Evolutionary conservation across 2,113 vertebrate species (phyloP).

Genomic region (Columba janthina): DNA sequence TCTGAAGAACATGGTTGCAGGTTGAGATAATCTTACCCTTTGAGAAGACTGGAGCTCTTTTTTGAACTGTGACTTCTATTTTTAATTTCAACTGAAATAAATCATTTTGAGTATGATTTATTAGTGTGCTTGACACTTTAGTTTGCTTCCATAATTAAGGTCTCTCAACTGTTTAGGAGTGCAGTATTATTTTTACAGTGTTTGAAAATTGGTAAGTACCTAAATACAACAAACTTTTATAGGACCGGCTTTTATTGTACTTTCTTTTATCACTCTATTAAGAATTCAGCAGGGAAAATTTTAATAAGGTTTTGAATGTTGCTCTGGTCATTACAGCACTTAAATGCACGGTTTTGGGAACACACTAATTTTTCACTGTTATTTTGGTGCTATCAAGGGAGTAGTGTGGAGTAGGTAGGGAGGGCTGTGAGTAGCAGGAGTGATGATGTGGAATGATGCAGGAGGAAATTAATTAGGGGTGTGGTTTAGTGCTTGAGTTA

Average conservation of each 20-base stretch:
- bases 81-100: neutral
- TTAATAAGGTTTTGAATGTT: neutral
- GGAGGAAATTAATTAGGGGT: neutral
- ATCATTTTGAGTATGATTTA: neutral
- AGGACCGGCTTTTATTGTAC: neutral
- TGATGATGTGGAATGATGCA: neutral
- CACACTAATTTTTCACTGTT: neutral
- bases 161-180: neutral
- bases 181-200: neutral
- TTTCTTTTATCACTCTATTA: neutral
- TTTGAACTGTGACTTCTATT: neutral
- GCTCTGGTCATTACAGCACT: neutral
- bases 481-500: no score
- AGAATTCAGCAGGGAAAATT: neutral
- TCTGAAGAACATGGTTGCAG: neutral
- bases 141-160: conserved; percentile 27
- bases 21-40: neutral
- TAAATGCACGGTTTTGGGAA: neutral
- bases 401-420: neutral
- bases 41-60: neutral
- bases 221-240: neutral
- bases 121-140: neutral
- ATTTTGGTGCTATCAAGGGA: neutral
- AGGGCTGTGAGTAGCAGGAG: neutral
- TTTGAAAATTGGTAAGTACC: neutral